Percentiles rank a stretch among this genome's conserved stretches.
phyloP scores from a whole-genome alignment of 2,797 vertebrate species.

The Stomatorhinus walkeri region DNA sequence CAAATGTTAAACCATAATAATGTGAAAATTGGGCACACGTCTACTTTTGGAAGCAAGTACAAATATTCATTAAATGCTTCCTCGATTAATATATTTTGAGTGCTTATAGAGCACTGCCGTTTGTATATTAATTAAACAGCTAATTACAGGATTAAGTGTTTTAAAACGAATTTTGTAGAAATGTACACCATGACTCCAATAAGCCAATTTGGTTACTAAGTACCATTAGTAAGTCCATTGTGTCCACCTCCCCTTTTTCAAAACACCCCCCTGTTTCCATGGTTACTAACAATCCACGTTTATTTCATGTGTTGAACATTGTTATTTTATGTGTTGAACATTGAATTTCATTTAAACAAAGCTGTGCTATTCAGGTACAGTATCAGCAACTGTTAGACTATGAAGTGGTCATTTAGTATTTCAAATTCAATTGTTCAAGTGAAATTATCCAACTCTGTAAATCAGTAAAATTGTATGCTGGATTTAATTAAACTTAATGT shows the following conservation, averaged over 20 bases:
- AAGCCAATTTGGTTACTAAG: neutral
- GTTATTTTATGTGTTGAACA: neutral
- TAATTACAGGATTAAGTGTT: neutral
- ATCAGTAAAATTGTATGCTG: neutral
- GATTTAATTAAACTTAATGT: neutral
- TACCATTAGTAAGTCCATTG: neutral
- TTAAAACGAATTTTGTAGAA: neutral
- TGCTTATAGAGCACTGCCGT: neutral
- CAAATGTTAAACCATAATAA: neutral
- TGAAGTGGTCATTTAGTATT: neutral
- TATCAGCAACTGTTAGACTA: neutral
- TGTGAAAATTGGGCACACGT: neutral
- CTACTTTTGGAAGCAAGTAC: neutral
- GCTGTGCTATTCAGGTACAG: neutral
- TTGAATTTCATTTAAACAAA: neutral
- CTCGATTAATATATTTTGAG: neutral
- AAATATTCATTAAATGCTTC: neutral
- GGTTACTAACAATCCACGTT: slow-evolving; percentile 1
- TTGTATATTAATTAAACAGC: neutral
- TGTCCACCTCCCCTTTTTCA: neutral
- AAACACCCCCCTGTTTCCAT: neutral
- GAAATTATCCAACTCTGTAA: neutral
- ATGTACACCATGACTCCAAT: neutral
- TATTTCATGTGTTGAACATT: neutral
- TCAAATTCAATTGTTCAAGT: neutral